Conservation (phyloP, 2,888 invertebrate species). For the Drosophila mercatorum region DNA sequence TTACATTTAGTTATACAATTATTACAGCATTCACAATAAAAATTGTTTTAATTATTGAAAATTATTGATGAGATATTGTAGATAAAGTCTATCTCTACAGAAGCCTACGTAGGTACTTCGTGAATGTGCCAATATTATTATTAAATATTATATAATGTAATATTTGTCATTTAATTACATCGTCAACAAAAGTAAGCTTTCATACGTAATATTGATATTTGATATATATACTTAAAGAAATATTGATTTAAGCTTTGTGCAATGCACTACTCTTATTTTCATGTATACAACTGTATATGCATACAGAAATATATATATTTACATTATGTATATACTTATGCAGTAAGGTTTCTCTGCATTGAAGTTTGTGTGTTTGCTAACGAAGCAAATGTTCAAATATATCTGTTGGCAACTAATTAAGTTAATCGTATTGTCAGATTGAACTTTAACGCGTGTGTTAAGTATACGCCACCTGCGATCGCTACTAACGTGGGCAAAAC, state of each 20-base stretch:
- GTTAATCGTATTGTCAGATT: slow-evolving; percentile 8
- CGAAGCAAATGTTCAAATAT: not conserved
- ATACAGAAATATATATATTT: not conserved
- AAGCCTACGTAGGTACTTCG: no score
- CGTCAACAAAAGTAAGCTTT: no score
- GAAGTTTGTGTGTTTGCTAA: not conserved
- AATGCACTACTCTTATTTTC: not conserved
- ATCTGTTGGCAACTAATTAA: slow-evolving; percentile 36
- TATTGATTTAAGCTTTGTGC: not conserved
- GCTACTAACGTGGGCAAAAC: slow-evolving; percentile 9
- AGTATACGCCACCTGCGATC: slow-evolving; percentile 54
- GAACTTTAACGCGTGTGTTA: slow-evolving; percentile 56
- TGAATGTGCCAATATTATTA: no score
- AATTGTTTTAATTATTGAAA: no score
- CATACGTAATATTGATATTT: no score
- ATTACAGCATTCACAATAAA: no score
- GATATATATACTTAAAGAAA: no score
- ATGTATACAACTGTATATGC: not conserved
- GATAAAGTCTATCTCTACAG: not conserved
- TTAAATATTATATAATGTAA: no score
- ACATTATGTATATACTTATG: not conserved
- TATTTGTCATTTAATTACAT: no score
- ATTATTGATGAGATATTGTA: not conserved
- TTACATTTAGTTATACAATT: not conserved
- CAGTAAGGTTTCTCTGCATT: not conserved